Evolutionary conservation across 2,888 invertebrate species (phyloP).

Genomic region (Raillietiella orientalis): DNA sequence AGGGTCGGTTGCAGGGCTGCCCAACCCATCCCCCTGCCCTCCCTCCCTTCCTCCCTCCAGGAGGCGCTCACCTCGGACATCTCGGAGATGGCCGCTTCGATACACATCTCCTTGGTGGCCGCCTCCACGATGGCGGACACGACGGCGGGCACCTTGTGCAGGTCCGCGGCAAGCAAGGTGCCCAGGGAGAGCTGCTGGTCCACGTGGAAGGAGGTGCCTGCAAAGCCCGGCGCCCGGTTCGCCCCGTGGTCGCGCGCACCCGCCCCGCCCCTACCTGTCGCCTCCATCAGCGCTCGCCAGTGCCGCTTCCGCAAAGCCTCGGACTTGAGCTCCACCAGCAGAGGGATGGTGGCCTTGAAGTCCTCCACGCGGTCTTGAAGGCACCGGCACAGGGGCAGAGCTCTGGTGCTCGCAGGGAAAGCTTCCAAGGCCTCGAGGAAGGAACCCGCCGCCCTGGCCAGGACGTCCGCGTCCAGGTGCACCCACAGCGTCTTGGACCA

Average conservation of each 20-base stretch:
- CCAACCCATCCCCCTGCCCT: too few relatives aligned
- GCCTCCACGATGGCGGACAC: slow-evolving; percentile 57
- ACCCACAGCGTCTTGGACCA: slow-evolving; percentile 71
- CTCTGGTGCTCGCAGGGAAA: slow-evolving; percentile 25
- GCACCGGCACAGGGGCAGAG: slow-evolving; percentile 25
- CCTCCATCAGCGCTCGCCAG: slow-evolving; percentile 59
- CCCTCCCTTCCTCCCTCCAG: too few relatives aligned
- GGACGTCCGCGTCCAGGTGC: slow-evolving; percentile 45
- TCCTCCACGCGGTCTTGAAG: slow-evolving; percentile 56
- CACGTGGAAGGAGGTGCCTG: slow-evolving; percentile 46
- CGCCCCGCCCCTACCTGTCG: slow-evolving; percentile 31
- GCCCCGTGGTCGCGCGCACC: slow-evolving; percentile 15
- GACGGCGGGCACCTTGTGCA: slow-evolving; percentile 42
- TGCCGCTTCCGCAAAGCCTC: slow-evolving; percentile 65
- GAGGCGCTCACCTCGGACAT: slow-evolving; percentile 31
- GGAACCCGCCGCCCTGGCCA: slow-evolving; percentile 53
- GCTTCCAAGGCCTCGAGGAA: slow-evolving; percentile 45
- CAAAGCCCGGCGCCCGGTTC: slow-evolving; percentile 12
- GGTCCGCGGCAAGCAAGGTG: slow-evolving; percentile 72
- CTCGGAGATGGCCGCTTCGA: slow-evolving; percentile 55
- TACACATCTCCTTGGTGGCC: slow-evolving; percentile 63
- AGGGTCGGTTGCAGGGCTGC: too few relatives aligned
- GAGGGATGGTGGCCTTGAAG: slow-evolving; percentile 51
- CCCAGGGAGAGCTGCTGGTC: slow-evolving; percentile 61
- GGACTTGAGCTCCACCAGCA: slow-evolving; percentile 67